Evolutionary conservation across 2,113 vertebrate species (phyloP).

Genomic region (Arothron firmamentum): DNA sequence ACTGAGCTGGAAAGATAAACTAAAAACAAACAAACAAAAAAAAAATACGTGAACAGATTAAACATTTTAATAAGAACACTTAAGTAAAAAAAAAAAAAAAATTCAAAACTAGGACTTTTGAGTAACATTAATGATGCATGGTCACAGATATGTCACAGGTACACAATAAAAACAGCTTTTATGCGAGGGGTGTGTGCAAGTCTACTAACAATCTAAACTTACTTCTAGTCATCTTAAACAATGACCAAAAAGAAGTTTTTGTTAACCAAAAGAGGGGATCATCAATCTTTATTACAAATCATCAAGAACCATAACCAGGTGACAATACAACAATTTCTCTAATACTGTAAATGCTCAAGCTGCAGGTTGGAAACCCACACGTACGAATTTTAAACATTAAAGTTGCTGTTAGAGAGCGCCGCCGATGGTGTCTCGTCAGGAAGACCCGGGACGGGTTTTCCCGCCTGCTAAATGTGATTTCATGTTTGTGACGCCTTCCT

Average conservation of each 20-base stretch:
- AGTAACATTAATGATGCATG: constrained; percentile 74
- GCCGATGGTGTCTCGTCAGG: constrained; percentile 10
- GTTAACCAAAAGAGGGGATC: constrained; percentile 63
- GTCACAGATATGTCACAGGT: constrained; percentile 71
- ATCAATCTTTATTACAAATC: constrained; percentile 72
- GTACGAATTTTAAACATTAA: constrained; percentile 42
- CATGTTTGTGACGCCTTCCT: not conserved
- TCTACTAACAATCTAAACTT: constrained; percentile 46
- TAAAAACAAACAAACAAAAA: constrained; percentile 31
- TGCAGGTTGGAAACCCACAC: constrained; percentile 48
- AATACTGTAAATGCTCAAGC: constrained; percentile 65
- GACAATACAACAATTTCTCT: constrained; percentile 66
- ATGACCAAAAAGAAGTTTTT: constrained; percentile 65
- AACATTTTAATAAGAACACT: constrained; percentile 74
- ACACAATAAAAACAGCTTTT: constrained; percentile 69
- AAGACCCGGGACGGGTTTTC: too few species aligned
- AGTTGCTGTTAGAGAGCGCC: constrained; percentile 42
- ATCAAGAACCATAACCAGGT: constrained; percentile 62
- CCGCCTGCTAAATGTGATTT: too few species aligned
- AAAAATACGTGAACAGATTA: constrained; percentile 67
- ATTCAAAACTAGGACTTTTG: constrained; percentile 71
- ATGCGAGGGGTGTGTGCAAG: constrained; percentile 40
- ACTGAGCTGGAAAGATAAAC: constrained; percentile 29
- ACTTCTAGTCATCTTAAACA: constrained; percentile 69
- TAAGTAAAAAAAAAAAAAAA: constrained; percentile 62